Evolutionary conservation across 2,888 invertebrate genomes (phyloP).

Genomic region (Pachliopta kotzebuea): DNA sequence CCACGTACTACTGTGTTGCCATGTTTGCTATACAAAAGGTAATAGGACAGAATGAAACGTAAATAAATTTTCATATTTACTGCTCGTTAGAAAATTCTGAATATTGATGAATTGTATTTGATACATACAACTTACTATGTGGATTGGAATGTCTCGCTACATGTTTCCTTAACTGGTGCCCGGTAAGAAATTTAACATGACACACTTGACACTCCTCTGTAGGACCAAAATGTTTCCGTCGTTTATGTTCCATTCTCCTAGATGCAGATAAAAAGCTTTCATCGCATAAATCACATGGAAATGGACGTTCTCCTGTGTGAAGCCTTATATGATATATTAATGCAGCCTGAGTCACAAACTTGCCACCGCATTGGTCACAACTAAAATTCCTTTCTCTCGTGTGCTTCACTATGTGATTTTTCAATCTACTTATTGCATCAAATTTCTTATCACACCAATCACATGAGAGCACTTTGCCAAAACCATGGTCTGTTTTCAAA

Average conservation of each 20-base stretch:
- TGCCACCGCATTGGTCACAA: constrained; percentile 59
- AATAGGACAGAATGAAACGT: constrained; percentile 7
- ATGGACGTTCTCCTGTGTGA: constrained; percentile 67
- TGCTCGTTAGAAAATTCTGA: constrained; percentile 4
- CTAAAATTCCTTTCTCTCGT: constrained; percentile 61
- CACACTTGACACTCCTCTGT: constrained; percentile 57
- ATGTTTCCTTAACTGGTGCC: constrained; percentile 52
- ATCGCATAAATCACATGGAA: constrained; percentile 60
- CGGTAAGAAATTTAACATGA: constrained; percentile 54
- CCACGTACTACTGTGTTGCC: no score
- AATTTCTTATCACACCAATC: constrained; percentile 65
- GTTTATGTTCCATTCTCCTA: constrained; percentile 59
- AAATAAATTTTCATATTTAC: background rate
- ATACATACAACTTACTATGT: constrained; percentile 58
- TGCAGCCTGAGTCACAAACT: constrained; percentile 62
- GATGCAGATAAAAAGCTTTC: constrained; percentile 65
- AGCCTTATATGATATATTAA: constrained; percentile 60
- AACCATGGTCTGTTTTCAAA: constrained; percentile 58
- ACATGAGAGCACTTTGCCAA: constrained; percentile 54
- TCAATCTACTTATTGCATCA: constrained; percentile 58
- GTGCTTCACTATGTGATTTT: constrained; percentile 62
- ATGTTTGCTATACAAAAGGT: no score
- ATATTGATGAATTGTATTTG: constrained; percentile 16
- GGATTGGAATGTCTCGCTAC: constrained; percentile 59
- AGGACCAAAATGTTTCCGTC: constrained; percentile 60